These are phyloP conservation scores for Nanorana parkeri DNA, from an alignment of 2,113 vertebrate species.

Conservation along the genomic window DNA sequence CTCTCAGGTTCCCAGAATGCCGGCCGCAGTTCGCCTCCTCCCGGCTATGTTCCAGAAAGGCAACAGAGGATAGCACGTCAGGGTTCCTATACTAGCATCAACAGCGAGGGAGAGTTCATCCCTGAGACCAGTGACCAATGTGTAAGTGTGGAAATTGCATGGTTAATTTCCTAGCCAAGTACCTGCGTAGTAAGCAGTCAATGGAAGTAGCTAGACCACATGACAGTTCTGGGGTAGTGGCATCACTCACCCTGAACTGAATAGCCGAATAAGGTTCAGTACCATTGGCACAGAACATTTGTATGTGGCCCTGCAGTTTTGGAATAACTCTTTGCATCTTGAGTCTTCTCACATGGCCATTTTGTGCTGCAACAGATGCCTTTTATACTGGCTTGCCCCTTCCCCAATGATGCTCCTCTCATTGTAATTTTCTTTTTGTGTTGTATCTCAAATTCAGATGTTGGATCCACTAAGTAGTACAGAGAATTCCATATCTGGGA, in stretches of 20 bases:
- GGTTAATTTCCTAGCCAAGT: too few relatives aligned
- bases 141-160: conserved; percentile 26
- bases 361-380: too few relatives aligned
- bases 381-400: not conserved
- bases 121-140: conserved; percentile 96
- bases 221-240: too few relatives aligned
- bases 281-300: too few relatives aligned
- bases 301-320: too few relatives aligned
- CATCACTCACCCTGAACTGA: too few relatives aligned
- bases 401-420: too few relatives aligned
- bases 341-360: too few relatives aligned
- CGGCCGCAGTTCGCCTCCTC: conserved; percentile 95
- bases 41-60: conserved; percentile 96
- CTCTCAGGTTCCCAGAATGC: conserved; percentile 83
- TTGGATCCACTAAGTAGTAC: conserved; percentile 98
- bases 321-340: too few relatives aligned
- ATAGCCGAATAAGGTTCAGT: too few relatives aligned
- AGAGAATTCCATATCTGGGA: conserved; percentile 97
- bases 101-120: conserved; percentile 98
- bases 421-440: not conserved
- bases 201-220: too few relatives aligned
- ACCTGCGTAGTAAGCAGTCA: too few relatives aligned
- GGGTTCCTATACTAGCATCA: conserved; percentile 98
- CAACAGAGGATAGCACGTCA: conserved; percentile 95
- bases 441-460: conserved; percentile 12